A percentile compares a stretch with the other conserved stretches of the same genome.
These are phyloP conservation scores for Dinothrombium tinctorium DNA, from an alignment of 1,140 invertebrate genomes.

Conservation along the genomic window DNA sequence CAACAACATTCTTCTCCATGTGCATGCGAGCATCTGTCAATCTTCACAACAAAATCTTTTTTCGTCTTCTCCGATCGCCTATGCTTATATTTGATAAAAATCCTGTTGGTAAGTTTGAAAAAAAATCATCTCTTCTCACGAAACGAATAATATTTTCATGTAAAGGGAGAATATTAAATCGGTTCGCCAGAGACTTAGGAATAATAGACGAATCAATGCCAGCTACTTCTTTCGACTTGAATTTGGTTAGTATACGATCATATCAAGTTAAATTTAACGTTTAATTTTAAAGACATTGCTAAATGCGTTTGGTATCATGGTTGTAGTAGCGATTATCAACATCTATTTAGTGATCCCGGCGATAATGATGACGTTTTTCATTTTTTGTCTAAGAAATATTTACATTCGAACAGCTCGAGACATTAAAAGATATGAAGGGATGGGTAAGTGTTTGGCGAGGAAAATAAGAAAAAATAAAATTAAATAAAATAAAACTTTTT, in stretches of 20 bases:
- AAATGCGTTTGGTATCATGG: not conserved
- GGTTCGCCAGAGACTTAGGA: conserved; percentile 13
- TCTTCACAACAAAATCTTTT: conserved; percentile 60
- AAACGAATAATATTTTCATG: not conserved
- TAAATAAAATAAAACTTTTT: not conserved
- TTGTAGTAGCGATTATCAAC: not conserved
- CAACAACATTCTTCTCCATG: conserved; percentile 43
- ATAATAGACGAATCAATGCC: conserved; percentile 25
- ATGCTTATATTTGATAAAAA: conserved; percentile 75
- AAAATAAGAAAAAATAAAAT: not conserved
- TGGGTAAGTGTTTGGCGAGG: not conserved
- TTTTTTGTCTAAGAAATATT: not conserved
- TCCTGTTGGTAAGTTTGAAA: conserved; percentile 26
- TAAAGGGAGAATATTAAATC: conserved; percentile 16
- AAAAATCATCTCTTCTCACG: conserved; percentile 25
- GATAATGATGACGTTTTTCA: not conserved
- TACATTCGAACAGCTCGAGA: not conserved
- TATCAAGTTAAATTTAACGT: too few species aligned
- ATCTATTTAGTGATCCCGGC: not conserved
- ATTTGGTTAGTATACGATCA: conserved; percentile 34
- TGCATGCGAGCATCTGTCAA: conserved; percentile 50
- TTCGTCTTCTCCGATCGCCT: conserved; percentile 44
- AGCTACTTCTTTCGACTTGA: conserved; percentile 45
- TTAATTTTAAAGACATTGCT: too few species aligned
- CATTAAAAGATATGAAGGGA: not conserved